Conservation (phyloP, 30 jellyfish, hydroid and myxozoan genomes). For the Clytia hemisphaerica region DNA sequence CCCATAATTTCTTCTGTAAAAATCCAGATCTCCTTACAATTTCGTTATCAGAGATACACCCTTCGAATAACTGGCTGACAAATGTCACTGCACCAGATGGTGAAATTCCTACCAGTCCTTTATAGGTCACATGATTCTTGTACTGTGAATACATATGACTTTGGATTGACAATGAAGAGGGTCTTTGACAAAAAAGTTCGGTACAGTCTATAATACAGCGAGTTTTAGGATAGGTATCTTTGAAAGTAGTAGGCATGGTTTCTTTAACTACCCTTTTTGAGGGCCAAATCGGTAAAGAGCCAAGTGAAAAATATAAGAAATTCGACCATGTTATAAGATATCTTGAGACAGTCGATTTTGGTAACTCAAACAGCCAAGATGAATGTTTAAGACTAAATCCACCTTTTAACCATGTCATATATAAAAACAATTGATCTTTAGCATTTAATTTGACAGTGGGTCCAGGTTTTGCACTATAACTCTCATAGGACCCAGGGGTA, state of each 20-base stretch:
- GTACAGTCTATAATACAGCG: conserved; percentile 49
- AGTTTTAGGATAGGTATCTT: conserved; percentile 35
- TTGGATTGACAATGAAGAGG: conserved; percentile 31
- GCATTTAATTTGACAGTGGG: conserved; percentile 39
- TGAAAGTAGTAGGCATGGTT: conserved; percentile 40
- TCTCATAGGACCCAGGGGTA: not conserved
- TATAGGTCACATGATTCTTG: conserved; percentile 48
- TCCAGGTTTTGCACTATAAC: conserved; percentile 27
- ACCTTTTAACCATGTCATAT: conserved; percentile 23
- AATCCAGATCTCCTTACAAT: conserved; percentile 29
- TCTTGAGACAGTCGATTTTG: conserved; percentile 49
- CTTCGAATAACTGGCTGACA: conserved; percentile 16
- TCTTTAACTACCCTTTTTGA: conserved; percentile 6
- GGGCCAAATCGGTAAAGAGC: conserved; percentile 61
- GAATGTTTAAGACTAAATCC: conserved; percentile 31
- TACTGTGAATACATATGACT: conserved; percentile 31
- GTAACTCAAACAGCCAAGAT: conserved; percentile 37
- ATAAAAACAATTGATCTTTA: conserved; percentile 33
- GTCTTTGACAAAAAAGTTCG: conserved; percentile 51
- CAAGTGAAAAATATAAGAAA: conserved; percentile 39
- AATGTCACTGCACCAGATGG: conserved; percentile 62
- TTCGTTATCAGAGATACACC: conserved; percentile 34
- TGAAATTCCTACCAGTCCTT: conserved; percentile 43
- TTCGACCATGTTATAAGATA: conserved; percentile 40
- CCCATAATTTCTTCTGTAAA: conserved; percentile 29